Evolutionary conservation across 2,888 invertebrate genomes (phyloP).

Genomic region (Campoplex capitator): DNA sequence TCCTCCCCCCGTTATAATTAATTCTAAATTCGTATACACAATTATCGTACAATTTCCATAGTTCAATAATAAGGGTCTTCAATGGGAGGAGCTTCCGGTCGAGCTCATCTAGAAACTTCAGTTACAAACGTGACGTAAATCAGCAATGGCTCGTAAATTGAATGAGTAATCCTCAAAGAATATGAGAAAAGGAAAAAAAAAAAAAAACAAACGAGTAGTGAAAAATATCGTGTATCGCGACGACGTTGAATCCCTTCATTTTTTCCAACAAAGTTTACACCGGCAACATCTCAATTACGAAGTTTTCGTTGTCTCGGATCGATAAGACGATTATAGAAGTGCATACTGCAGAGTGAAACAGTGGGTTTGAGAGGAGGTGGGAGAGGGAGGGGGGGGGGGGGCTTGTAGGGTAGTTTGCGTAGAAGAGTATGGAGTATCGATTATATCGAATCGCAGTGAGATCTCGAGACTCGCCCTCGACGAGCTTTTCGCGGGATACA

Average conservation of each 20-base stretch:
- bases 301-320: slow-evolving; percentile 45
- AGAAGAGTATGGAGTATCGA: slow-evolving; percentile 25
- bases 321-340: slow-evolving; percentile 39
- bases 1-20: too few species aligned
- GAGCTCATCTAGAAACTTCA: neutral
- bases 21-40: too few species aligned
- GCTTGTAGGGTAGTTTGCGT: slow-evolving; percentile 6
- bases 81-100: too few species aligned
- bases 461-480: slow-evolving; percentile 56
- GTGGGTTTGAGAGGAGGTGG: neutral
- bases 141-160: neutral
- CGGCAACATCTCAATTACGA: slow-evolving; percentile 56
- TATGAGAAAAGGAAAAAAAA: neutral
- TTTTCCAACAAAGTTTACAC: slow-evolving; percentile 42
- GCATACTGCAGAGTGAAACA: slow-evolving; percentile 7
- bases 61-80: too few species aligned
- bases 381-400: neutral
- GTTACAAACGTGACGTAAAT: neutral
- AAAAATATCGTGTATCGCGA: slow-evolving; percentile 21
- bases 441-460: slow-evolving; percentile 55
- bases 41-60: too few species aligned
- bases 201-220: neutral
- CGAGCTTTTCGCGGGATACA: slow-evolving; percentile 31
- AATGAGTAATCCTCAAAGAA: neutral
- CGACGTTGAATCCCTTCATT: slow-evolving; percentile 4